These are phyloP conservation scores for Actinostola sp. DNA, from an alignment of 92 coral and sea anemone genomes.

Conservation along the genomic window DNA sequence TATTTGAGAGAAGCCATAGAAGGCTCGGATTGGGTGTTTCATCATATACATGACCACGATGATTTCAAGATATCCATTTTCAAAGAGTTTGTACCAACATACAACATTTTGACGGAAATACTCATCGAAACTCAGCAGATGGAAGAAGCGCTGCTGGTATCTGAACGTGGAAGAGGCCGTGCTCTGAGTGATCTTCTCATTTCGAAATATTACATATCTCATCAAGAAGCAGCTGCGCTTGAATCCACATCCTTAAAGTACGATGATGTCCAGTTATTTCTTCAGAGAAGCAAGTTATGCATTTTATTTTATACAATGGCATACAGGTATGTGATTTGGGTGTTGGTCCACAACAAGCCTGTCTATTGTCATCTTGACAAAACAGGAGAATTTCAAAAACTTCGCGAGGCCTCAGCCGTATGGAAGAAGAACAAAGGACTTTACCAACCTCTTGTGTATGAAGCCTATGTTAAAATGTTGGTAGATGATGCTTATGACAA, in stretches of 20 bases:
- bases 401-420: background rate
- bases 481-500: background rate
- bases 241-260: background rate
- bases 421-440: background rate
- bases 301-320: background rate
- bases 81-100: constrained; percentile 1
- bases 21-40: constrained; percentile 19
- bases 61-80: constrained; percentile 21
- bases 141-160: constrained; percentile 36
- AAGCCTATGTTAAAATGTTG: background rate
- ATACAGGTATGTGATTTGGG: background rate
- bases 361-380: background rate
- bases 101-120: background rate
- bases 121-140: constrained; percentile 15
- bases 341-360: background rate
- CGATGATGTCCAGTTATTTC: background rate
- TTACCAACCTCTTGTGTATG: background rate
- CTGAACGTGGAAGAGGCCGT: constrained; percentile 37
- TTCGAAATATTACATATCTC: background rate
- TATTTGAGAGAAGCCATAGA: constrained; percentile 12
- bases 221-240: background rate
- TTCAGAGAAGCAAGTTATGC: background rate
- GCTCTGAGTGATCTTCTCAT: constrained; percentile 20
- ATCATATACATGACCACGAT: constrained; percentile 18
- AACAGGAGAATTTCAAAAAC: background rate